Evolutionary conservation across 2,113 vertebrate species (phyloP).

Genomic region (Tautogolabrus adspersus): DNA sequence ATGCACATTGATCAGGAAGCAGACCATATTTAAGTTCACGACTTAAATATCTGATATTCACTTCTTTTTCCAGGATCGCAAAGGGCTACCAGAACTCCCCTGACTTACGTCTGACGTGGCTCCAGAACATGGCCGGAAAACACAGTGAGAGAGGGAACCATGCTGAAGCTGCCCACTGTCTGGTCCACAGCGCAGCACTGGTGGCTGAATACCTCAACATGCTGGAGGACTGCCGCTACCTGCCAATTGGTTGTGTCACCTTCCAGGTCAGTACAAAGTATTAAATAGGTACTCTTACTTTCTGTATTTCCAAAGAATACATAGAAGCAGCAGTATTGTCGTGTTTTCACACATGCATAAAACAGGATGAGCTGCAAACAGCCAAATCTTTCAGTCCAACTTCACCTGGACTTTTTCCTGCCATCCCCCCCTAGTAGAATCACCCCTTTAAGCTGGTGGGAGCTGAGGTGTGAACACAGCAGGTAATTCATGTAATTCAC

Average conservation of each 20-base stretch:
- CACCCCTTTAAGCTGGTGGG: too few relatives aligned
- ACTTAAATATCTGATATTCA: not conserved
- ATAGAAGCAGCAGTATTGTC: not conserved
- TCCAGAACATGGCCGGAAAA: conserved; percentile 95
- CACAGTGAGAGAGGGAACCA: conserved; percentile 90
- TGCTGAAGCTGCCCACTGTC: conserved; percentile 92
- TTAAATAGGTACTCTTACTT: conserved; percentile 1
- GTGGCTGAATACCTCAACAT: conserved; percentile 94
- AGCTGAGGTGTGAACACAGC: too few relatives aligned
- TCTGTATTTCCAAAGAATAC: not conserved
- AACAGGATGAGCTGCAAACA: too few relatives aligned
- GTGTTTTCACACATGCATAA: too few relatives aligned
- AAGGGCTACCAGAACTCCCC: conserved; percentile 95
- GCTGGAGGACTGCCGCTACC: conserved; percentile 91
- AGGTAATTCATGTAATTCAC: too few relatives aligned
- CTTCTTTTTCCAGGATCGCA: conserved; percentile 86
- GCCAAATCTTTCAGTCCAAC: too few relatives aligned
- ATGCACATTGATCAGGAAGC: not conserved
- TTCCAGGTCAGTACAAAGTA: conserved; percentile 86
- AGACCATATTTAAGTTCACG: not conserved
- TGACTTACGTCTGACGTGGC: conserved; percentile 91
- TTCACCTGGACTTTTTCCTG: too few relatives aligned
- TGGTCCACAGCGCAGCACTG: conserved; percentile 91
- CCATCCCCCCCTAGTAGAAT: too few relatives aligned
- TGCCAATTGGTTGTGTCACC: conserved; percentile 92